Evolutionary conservation across 64 coral and sea anemone species (phyloP), one percentile per base, ranked within the genome.

Genomic region (Porites australiensis): DNA sequence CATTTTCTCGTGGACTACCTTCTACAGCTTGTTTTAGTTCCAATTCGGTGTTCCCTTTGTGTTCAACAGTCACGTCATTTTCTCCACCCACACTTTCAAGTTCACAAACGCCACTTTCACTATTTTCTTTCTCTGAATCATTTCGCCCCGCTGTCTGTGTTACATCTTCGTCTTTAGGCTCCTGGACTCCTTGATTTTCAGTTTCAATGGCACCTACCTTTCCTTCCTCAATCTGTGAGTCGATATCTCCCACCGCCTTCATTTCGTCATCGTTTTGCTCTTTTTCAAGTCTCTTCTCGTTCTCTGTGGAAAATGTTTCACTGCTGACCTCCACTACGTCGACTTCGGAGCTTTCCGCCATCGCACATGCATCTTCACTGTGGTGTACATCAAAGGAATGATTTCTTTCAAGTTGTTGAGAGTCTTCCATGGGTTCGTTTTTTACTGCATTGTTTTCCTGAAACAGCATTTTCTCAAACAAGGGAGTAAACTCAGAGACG

Each of bases 381-480:
- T 71, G 20, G 53, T 10, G 44, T 45, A 6, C 68, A 47, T 79
- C 61, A 8, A 1, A 52, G 19, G 18, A 46, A 21, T 15, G 18
- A 53, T 47, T 47, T 4, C 21, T 23, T n/a, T 72, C 50, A 16
- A 66, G n/a, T 8, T 54, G 21, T 65, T 90, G 48, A 18, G 15
- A 5, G 10, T 81, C 62, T 20, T 57, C 88, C 55, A 46, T 4
- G 1, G 54, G 7, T 9, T 3, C 5, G 54, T 12, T 45, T 27
- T 79, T 3, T 37, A 44, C 22, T 45, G 21, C 13, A 67, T 15
- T 73, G 48, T 16, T 47, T 13, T 71, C 63, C 54, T 58, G 73
- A 50, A 27, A 47, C 13, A 64, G 19, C 72, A 87, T 44, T 59
- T 72, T 57, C 1, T 93, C 72, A 54, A 93, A 93, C 63, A 79